These are phyloP conservation scores for Enteromius radiatus DNA, from an alignment of 2,797 vertebrate genomes.

Conservation along the genomic window DNA sequence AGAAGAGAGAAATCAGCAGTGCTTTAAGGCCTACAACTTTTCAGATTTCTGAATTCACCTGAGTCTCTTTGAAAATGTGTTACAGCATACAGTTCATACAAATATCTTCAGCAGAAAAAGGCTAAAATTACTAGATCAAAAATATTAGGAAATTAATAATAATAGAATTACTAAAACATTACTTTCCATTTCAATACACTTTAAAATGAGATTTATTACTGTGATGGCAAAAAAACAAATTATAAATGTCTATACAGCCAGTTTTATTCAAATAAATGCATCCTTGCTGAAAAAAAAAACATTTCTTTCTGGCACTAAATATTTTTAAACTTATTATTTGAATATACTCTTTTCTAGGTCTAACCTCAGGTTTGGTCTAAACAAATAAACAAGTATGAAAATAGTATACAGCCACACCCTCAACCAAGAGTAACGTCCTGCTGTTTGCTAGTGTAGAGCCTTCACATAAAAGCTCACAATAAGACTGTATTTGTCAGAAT, in stretches of 20 bases:
- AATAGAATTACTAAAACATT: not conserved
- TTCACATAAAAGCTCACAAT: constrained; percentile 2
- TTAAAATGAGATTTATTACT: not conserved
- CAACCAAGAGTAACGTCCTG: not conserved
- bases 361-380: not conserved
- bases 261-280: not conserved
- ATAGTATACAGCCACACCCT: not conserved
- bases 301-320: not conserved
- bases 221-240: not conserved
- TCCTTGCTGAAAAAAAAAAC: not conserved
- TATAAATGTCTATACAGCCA: not conserved
- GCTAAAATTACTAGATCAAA: not conserved
- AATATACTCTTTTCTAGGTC: not conserved
- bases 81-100: not conserved
- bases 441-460: not conserved
- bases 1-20: not conserved
- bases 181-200: not conserved
- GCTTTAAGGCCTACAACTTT: not conserved
- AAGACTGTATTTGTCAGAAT: not conserved
- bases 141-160: not conserved
- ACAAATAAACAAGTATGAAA: not conserved
- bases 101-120: not conserved
- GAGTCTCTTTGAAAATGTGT: not conserved
- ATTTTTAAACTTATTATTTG: not conserved
- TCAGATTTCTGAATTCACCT: not conserved